Evolutionary conservation across 2,797 vertebrate genomes (phyloP), one percentile per base, ranked within the genome.

Genomic region (Falco novaeseelandiae): DNA sequence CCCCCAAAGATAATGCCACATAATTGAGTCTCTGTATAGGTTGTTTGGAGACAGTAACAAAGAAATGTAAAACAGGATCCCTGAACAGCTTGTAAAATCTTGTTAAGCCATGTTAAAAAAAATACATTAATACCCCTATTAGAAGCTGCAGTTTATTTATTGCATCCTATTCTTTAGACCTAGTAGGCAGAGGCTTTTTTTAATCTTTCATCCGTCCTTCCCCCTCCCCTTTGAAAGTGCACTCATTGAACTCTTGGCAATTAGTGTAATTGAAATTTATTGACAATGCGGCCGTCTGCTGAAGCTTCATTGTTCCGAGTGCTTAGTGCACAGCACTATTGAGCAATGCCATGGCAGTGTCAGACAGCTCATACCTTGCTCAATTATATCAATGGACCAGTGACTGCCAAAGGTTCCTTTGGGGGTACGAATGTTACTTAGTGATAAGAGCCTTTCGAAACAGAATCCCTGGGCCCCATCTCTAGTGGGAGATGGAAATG

Each of bases 251-350:
- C 99, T 99, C 98, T 95, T 98, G 97, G 99, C 99, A 99, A 99
- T 99, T 99, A 99, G 99, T 97, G 98, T 98, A 99, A 99, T 99
- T 99, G 99, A 99, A 99, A 99, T 99, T 98, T 99, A 99, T 99
- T 99, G 99, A 99, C 99, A 99, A 98, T 98, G 98, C 93, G 92
- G 98, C 98, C 77, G 98, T 97, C 97, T 99, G 98, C 97, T 97
- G 98, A 98, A 98, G 98, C 98, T 98, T 99, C 98, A 99, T 99
- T 99, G 99, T 99, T 99, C 98, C 98, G 79, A 98, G 98, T 98
- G 99, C 98, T 99, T 98, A 96, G 97, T 97, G 98, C 98, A 98
- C 96, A 98, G 89, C 96, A 97, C 98, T 98, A 98, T 99, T 97
- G 98, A 98, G 98, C 97, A 91, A 96, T 97, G 96, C 98, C 97